Conservation (phyloP, 2,888 invertebrate species). For the Cotesia congregata region DNA sequence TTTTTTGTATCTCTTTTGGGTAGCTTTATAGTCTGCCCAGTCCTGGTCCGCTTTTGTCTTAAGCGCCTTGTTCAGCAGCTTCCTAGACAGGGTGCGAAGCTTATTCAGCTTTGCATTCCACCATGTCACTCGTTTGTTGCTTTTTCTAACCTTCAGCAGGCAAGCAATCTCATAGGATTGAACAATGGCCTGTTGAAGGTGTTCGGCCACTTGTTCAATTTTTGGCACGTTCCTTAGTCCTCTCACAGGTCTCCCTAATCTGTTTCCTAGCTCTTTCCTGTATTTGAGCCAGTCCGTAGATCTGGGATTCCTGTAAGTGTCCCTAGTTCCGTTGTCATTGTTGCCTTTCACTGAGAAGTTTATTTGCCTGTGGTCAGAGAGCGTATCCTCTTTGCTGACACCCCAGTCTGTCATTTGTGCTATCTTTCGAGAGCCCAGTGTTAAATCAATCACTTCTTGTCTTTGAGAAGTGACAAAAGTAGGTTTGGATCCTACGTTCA, state of each 20-base stretch:
- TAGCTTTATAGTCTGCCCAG: background rate
- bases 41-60: constrained; percentile 25
- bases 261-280: too few species aligned
- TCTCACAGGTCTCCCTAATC: too few species aligned
- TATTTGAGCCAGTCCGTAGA: background rate
- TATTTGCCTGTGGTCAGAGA: constrained; percentile 31
- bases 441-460: constrained; percentile 24
- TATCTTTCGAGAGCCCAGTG: constrained; percentile 1
- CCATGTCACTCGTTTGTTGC: constrained; percentile 26
- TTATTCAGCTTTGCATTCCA: constrained; percentile 35
- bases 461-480: constrained; percentile 33
- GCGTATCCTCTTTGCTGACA: constrained; percentile 30
- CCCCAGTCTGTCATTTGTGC: constrained; percentile 17
- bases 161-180: constrained; percentile 36
- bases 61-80: constrained; percentile 29
- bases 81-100: background rate
- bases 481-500: constrained; percentile 14
- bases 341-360: too few species aligned
- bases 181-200: constrained; percentile 12
- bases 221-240: constrained; percentile 15
- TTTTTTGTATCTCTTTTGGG: background rate
- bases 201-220: constrained; percentile 24
- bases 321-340: background rate
- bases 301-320: background rate
- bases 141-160: constrained; percentile 3